Base-by-base conservation (phyloP, 2,888 invertebrate genomes). In the Anoplius nigerrimus region DNA sequence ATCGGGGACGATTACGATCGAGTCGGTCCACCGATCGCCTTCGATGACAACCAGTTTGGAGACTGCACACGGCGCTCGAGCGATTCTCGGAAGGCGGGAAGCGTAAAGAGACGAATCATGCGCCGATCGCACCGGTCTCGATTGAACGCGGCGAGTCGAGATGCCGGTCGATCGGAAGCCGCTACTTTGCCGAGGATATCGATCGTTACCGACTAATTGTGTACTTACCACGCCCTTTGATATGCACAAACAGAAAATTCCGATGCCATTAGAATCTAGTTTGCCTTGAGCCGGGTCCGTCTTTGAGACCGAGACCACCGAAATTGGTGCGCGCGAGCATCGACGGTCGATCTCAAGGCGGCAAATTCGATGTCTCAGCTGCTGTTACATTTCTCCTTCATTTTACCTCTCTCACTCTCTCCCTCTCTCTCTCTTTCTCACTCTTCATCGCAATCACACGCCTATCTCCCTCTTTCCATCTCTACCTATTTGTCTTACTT, bases 141-240 rank as follows among this genome's bases (percentile, higher is more conserved):
- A 34, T 3, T 13, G 11, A 34, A 34, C 34, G 34, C 34, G 11
- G 11, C 11, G 34, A 34, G 11, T 34, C 34, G 34, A 34, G 34
- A 34, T 34, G 34, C 34, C 34, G 34, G 34, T 34, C 11, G 11
- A 34, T 11, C 34, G 34, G 34, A 34, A 34, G 34, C 11, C 8
- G 34, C 34, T 34, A 34, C 34, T 6, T 34, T 34, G 34, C 34
- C 11, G 6, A n/a, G 34, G 11, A 34, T 34, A 34, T 34, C 48
- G 48, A 48, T 48, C 48, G 48, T 18, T 16, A 18, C 1, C 48
- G 48, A 5, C 48, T 48, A 48, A 48, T 48, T 48, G 48, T 48
- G 16, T 83, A 85, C 85, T 85, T 81, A 86, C 86, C 86, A 84
- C 81, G 83, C 82, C 86, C 86, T 86, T 82, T 56, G 81, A 80